Percentiles rank a stretch among this genome's conserved stretches.
Conservation (phyloP, 2,888 invertebrate species). For the Campoplex nolae region DNA sequence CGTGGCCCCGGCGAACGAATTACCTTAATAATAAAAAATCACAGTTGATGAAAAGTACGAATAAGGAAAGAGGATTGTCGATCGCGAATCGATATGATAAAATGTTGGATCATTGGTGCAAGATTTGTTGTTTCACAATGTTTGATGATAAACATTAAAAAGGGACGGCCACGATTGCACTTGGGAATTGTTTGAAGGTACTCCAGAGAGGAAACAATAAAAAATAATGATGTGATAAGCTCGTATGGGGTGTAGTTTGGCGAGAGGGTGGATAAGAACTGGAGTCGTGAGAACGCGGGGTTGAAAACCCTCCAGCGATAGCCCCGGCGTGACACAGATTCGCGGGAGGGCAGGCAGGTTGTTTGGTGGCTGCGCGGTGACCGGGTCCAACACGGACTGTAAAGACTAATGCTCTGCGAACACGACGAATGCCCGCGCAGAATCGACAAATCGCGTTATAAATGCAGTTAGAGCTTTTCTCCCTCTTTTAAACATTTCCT, state of each 20-base stretch:
- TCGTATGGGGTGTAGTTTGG: constrained; percentile 33
- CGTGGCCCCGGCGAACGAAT: not conserved
- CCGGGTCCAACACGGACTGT: constrained; percentile 66
- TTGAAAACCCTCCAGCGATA: constrained; percentile 65
- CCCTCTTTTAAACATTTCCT: constrained; percentile 8
- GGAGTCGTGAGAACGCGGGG: constrained; percentile 60
- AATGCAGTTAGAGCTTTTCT: constrained; percentile 60
- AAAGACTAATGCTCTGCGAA: constrained; percentile 25
- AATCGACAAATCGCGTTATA: constrained; percentile 64
- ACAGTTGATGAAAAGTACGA: constrained; percentile 9
- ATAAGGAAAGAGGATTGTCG: not conserved
- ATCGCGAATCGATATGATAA: not conserved
- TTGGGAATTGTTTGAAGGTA: not conserved
- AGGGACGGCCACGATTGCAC: constrained; percentile 2
- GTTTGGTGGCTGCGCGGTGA: constrained; percentile 75
- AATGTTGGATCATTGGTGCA: not conserved
- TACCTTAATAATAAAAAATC: constrained; percentile 8
- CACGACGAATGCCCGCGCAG: constrained; percentile 58
- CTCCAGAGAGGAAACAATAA: not conserved
- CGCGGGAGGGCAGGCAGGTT: constrained; percentile 66
- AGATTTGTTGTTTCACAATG: not conserved
- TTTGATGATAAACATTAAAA: not conserved
- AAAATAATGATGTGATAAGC: constrained; percentile 9
- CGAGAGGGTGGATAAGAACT: constrained; percentile 73
- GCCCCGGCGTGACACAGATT: constrained; percentile 79